These are phyloP conservation scores for Thunnus maccoyii DNA, from an alignment of 2,113 vertebrate genomes.

Conservation along the genomic window DNA sequence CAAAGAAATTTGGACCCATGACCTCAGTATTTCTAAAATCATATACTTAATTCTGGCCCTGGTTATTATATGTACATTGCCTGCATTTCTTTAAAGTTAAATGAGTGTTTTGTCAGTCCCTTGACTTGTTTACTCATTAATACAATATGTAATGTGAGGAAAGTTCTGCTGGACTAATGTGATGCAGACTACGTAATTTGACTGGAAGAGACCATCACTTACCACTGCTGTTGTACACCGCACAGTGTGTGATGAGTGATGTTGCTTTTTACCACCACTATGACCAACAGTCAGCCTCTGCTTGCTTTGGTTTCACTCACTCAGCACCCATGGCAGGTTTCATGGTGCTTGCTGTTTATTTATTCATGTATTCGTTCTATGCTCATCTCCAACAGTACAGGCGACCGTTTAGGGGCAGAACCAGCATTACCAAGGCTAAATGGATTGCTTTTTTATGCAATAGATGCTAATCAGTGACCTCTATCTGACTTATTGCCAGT, in stretches of 20 bases:
- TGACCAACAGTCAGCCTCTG: constrained; percentile 30
- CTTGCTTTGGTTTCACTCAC: constrained; percentile 39
- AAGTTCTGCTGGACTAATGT: constrained; percentile 16
- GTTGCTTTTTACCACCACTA: constrained; percentile 29
- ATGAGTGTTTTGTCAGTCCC: background rate
- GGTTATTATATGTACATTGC: background rate
- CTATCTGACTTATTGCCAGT: constrained; percentile 34
- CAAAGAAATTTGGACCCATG: no score
- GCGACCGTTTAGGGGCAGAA: constrained; percentile 7
- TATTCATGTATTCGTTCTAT: constrained; percentile 63
- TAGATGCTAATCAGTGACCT: constrained; percentile 45
- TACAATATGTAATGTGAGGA: background rate
- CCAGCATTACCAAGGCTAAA: constrained; percentile 16
- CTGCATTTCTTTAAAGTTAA: background rate
- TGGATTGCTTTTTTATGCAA: constrained; percentile 39
- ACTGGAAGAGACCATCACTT: constrained; percentile 27
- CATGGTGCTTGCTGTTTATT: constrained; percentile 53
- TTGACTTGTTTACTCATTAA: background rate
- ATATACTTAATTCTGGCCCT: background rate
- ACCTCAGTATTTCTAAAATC: no score
- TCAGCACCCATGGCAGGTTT: constrained; percentile 30
- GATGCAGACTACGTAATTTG: constrained; percentile 20
- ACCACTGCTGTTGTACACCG: background rate
- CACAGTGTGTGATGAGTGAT: constrained; percentile 30
- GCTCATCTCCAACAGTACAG: constrained; percentile 26